phyloP scores from a whole-genome alignment of 2,113 vertebrate genomes.

The Struthidea cinerea region DNA sequence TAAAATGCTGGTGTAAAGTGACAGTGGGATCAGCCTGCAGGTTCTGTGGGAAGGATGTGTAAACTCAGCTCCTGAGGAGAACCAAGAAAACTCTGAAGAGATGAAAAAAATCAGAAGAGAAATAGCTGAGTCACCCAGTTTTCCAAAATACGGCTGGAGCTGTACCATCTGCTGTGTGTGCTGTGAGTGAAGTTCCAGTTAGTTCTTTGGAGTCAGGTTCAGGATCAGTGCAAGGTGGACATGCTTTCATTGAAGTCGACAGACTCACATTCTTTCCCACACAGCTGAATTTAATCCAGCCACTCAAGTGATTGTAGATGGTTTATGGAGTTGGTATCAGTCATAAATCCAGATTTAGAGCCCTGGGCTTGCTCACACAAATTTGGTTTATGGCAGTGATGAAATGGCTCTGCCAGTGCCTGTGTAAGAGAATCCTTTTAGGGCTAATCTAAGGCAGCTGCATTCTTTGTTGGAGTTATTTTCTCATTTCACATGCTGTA shows the following conservation, averaged over 20 bases:
- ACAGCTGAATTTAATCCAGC: background rate
- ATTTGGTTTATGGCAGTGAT: background rate
- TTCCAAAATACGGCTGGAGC: background rate
- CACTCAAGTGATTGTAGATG: background rate
- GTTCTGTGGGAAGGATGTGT: background rate
- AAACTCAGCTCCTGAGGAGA: background rate
- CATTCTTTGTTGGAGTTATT: accelerated
- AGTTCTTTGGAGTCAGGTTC: background rate
- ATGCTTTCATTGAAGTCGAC: background rate
- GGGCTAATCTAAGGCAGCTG: background rate
- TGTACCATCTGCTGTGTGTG: background rate
- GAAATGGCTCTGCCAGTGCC: background rate
- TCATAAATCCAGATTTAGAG: background rate
- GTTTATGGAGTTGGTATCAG: background rate
- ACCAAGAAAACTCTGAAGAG: background rate
- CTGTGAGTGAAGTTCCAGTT: background rate
- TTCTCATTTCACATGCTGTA: background rate
- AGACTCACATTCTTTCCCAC: background rate
- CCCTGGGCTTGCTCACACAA: background rate
- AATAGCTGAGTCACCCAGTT: background rate
- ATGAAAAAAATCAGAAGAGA: background rate
- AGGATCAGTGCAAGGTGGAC: background rate
- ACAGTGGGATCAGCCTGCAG: background rate
- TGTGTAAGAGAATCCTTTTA: background rate
- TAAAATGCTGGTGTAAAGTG: too few relatives aligned